phyloP scores from a whole-genome alignment of 2,113 vertebrate species.

The Burhinus oedicnemus region DNA sequence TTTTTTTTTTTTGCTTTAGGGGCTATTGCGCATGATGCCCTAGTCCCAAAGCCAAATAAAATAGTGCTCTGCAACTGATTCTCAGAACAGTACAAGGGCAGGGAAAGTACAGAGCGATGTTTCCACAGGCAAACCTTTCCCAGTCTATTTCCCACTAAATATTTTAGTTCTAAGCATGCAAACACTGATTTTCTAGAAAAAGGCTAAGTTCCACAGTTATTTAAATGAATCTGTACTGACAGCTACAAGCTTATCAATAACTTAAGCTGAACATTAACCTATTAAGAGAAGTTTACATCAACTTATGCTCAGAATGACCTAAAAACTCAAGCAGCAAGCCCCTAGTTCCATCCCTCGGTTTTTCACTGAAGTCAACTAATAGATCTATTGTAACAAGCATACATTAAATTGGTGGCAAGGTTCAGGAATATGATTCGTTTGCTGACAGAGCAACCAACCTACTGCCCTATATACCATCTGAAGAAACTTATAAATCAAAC shows the following conservation, averaged over 20 bases:
- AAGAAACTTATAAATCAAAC: neutral
- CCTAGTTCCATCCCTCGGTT: neutral
- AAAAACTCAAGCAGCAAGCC: neutral
- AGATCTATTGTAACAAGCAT: neutral
- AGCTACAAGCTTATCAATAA: neutral
- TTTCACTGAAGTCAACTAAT: neutral
- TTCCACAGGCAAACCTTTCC: neutral
- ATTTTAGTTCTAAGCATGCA: neutral
- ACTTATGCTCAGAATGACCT: fast-evolving
- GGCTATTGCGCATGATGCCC: neutral
- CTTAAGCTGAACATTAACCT: neutral
- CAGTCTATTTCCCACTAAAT: neutral
- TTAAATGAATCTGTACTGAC: neutral
- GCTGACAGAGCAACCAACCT: neutral
- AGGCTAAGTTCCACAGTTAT: neutral
- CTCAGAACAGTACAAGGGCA: neutral
- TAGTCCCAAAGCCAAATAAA: neutral
- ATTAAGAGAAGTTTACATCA: neutral
- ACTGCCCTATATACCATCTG: neutral
- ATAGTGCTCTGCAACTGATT: neutral
- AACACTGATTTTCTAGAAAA: neutral
- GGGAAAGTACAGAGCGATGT: neutral
- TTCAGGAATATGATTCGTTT: neutral
- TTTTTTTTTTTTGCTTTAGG: neutral
- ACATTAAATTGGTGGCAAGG: fast-evolving